phyloP scores from a whole-genome alignment of 2,797 vertebrate species.

The Sitta carolinensis region DNA sequence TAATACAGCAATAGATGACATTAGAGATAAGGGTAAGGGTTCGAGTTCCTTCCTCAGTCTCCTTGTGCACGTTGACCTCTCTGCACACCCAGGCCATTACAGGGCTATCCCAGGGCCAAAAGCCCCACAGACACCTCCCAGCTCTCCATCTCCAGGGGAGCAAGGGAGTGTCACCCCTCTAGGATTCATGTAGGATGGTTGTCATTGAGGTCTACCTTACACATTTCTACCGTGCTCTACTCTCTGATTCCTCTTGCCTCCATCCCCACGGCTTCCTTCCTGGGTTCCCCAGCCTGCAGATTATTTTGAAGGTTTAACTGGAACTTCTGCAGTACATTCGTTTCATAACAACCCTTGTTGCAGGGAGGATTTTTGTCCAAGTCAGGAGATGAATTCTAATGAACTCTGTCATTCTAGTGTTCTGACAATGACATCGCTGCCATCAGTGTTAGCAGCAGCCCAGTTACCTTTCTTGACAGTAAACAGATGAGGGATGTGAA shows the following conservation, averaged over 20 bases:
- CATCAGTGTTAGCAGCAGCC: not conserved
- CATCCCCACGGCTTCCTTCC: not conserved
- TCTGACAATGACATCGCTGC: not conserved
- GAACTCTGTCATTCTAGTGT: not conserved
- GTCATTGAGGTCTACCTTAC: not conserved
- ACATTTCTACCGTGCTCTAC: not conserved
- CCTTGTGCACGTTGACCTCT: rapidly evolving
- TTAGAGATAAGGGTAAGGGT: not conserved
- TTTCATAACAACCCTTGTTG: not conserved
- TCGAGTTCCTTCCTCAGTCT: not conserved
- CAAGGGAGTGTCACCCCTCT: not conserved
- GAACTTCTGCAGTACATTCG: not conserved
- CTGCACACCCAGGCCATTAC: rapidly evolving
- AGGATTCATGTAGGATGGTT: rapidly evolving
- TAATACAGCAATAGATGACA: not conserved
- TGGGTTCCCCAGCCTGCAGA: not conserved
- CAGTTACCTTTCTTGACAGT: not conserved
- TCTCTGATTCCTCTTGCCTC: not conserved
- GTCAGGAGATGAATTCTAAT: not conserved
- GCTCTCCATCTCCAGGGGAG: not conserved
- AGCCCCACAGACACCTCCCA: not conserved
- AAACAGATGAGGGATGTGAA: not conserved
- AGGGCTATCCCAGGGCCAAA: not conserved
- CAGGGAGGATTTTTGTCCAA: not conserved
- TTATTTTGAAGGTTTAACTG: not conserved